Percentiles rank a stretch among this genome's conserved stretches.
phyloP scores from a whole-genome alignment of 2,888 invertebrate species.

The Strigamia crassipes region DNA sequence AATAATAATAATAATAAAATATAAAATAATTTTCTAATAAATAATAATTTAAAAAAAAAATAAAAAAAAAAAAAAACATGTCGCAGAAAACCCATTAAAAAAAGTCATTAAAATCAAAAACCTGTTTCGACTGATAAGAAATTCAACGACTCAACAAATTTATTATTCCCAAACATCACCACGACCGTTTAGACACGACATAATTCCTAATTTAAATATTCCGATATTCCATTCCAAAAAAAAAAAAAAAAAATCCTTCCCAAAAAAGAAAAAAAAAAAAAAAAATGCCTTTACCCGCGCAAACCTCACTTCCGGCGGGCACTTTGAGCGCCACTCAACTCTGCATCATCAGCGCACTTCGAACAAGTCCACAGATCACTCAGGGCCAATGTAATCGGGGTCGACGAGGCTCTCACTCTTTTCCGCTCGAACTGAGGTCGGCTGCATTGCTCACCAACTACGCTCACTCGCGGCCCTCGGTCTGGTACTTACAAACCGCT shows the following conservation, averaged over 20 bases:
- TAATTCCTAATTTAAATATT: too few species aligned
- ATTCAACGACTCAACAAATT: not conserved
- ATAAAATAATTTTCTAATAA: not conserved
- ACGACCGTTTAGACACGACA: not conserved
- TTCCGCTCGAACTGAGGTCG: not conserved
- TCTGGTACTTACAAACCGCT: not conserved
- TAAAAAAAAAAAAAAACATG: too few species aligned
- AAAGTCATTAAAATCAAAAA: too few species aligned
- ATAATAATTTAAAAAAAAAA: too few species aligned
- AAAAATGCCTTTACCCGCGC: not conserved
- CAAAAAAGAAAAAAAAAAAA: too few species aligned
- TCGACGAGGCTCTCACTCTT: not conserved
- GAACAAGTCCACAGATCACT: constrained; percentile 36
- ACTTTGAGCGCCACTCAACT: constrained; percentile 35
- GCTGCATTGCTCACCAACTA: not conserved
- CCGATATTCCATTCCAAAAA: not conserved
- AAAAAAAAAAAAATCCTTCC: too few species aligned
- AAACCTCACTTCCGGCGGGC: not conserved
- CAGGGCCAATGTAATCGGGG: constrained; percentile 31
- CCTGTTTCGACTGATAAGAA: too few species aligned
- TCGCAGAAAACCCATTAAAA: too few species aligned
- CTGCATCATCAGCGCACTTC: constrained; percentile 8
- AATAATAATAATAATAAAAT: not conserved
- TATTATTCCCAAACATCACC: not conserved
- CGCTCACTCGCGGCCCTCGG: not conserved